phyloP scores from a whole-genome alignment of 2,888 invertebrate genomes.

The Fabriciana adippe region DNA sequence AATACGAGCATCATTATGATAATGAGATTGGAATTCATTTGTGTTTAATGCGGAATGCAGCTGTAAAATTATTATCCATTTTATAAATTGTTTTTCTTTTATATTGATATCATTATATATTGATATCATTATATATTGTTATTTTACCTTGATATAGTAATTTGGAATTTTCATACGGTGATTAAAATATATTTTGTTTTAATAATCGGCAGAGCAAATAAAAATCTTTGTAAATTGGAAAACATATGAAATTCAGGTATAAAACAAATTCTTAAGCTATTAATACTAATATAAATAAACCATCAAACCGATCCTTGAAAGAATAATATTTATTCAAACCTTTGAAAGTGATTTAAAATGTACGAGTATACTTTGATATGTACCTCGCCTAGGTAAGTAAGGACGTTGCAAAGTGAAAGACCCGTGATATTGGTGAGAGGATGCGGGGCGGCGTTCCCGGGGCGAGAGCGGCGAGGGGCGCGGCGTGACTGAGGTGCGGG shows the following conservation, averaged over 20 bases:
- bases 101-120: too few species aligned
- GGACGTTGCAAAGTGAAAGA: slow-evolving; percentile 75
- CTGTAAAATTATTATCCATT: too few species aligned
- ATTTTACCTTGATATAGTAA: too few species aligned
- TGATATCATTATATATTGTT: too few species aligned
- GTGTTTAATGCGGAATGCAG: too few species aligned
- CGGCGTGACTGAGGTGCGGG: slow-evolving; percentile 48
- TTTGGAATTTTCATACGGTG: too few species aligned
- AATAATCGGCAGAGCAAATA: neutral
- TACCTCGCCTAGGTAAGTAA: slow-evolving; percentile 58
- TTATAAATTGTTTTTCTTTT: too few species aligned
- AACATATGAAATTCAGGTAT: neutral
- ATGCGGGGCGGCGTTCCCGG: slow-evolving; percentile 65
- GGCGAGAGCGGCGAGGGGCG: slow-evolving; percentile 48
- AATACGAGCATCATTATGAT: too few species aligned
- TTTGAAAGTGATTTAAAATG: slow-evolving; percentile 41
- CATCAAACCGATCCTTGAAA: slow-evolving; percentile 33
- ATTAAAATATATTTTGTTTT: neutral
- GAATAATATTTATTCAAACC: slow-evolving; percentile 32
- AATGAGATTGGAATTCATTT: too few species aligned
- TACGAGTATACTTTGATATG: slow-evolving; percentile 46
- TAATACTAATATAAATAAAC: slow-evolving; percentile 15
- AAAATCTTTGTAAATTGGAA: neutral
- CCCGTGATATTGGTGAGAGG: slow-evolving; percentile 70
- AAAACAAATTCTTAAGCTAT: slow-evolving; percentile 1